Conservation (phyloP, 1,140 invertebrate species). For the Pseudomyrmex gracilis region DNA sequence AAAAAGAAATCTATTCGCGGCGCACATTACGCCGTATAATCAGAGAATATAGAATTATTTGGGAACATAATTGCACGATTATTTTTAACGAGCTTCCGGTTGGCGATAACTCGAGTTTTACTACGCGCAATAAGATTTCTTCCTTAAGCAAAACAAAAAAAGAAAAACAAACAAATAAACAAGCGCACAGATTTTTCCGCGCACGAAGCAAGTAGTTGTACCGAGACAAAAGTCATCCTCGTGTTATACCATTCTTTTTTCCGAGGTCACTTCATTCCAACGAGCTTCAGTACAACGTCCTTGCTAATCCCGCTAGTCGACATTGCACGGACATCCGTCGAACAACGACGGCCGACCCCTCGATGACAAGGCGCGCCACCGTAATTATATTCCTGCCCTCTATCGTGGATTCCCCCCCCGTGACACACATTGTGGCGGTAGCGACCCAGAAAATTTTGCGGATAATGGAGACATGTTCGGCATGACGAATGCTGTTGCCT, state of each 20-base stretch:
- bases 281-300: constrained; percentile 40
- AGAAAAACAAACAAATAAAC: background rate
- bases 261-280: constrained; percentile 48
- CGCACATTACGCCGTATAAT: background rate
- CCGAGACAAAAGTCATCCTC: constrained; percentile 28
- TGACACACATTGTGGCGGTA: constrained; percentile 23
- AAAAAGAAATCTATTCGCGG: background rate
- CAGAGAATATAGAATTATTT: constrained; percentile 23
- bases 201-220: constrained; percentile 1
- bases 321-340: constrained; percentile 41
- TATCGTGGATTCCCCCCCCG: constrained; percentile 16
- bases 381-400: constrained; percentile 48
- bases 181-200: constrained; percentile 14
- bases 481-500: constrained; percentile 7
- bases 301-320: constrained; percentile 16
- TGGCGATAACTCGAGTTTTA: constrained; percentile 27
- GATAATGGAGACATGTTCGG: constrained; percentile 13
- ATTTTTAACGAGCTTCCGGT: constrained; percentile 40
- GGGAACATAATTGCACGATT: constrained; percentile 9
- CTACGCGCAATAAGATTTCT: constrained; percentile 38
- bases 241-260: constrained; percentile 10
- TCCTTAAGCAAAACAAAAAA: constrained; percentile 4
- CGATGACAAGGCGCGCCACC: constrained; percentile 45
- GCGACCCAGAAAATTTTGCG: constrained; percentile 24
- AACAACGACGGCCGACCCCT: constrained; percentile 17